Base-by-base conservation (phyloP, 2,888 invertebrate genomes). In the Ganaspis brasiliensis region DNA sequence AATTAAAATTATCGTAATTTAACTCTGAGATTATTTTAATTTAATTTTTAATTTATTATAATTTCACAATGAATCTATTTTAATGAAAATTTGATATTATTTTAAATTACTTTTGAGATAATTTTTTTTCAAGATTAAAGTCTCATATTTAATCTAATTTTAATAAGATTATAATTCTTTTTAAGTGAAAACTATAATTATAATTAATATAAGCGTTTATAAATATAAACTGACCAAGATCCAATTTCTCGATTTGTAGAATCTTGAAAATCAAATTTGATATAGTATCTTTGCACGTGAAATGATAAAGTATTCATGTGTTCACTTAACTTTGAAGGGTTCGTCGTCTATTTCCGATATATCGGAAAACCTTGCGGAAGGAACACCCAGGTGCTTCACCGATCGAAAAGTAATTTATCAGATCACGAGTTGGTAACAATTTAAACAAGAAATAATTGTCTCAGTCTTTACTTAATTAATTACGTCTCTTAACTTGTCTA, bases 361-460 rank as follows among this genome's bases (percentile, higher is more conserved):
- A 63, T 63, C 63, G 63, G 63, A 40, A 63, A 63, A 52, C 63
- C 40, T 21, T 19, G 12, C 37, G 61, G 61, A 63, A 63, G 63
- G 19, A 40, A 63, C 63, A 14, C 63, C 31, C 26, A 26, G 26
- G n/a, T 57, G 57, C 26, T 26, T 63, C 21, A 21, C 21, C 63
- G 37, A 12, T 40, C 63, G 21, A 63, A 40, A 14, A 14, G 52
- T 52, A 52, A 63, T n/a, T n/a, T 19, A 19, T 61, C 61, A 35
- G 37, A 37, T 61, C n/a, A n/a, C n/a, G n/a, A 61, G 61, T 19
- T 61, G 31, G 6, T 16, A 16, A 4, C 31, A 61, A 35, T 61
- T 61, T 19, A 4, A 37, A 14, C 35, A 35, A 61, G 19, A 61
- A 16, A 61, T 37, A 61, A 61, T 61, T 61, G 12, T 19, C 19